These are phyloP conservation scores for Falco concolor DNA, from an alignment of 2,797 vertebrate species.

Conservation along the genomic window DNA sequence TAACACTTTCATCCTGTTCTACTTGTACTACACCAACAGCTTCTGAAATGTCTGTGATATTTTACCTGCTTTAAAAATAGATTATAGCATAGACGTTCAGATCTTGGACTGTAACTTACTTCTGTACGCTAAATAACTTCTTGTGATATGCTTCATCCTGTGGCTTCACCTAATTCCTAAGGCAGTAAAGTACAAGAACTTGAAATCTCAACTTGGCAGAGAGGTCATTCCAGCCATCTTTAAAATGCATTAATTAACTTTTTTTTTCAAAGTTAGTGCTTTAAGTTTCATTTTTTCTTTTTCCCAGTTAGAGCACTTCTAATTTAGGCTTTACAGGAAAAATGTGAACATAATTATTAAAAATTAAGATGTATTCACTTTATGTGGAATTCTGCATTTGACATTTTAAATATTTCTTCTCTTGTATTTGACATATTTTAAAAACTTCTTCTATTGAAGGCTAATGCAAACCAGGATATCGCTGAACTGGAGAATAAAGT, in stretches of 20 bases:
- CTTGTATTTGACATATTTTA: neutral
- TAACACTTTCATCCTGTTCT: neutral
- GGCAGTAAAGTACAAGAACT: neutral
- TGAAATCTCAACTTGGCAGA: neutral
- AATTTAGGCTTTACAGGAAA: neutral
- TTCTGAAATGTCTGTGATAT: neutral
- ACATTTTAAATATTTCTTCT: neutral
- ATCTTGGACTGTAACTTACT: neutral
- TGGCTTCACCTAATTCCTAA: neutral
- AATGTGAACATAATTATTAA: neutral
- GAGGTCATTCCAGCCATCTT: neutral
- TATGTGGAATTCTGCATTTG: neutral
- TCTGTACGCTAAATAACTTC: neutral
- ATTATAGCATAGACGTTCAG: neutral
- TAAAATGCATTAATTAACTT: neutral
- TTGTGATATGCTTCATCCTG: neutral
- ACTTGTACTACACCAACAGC: rapidly evolving
- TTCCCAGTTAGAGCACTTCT: neutral
- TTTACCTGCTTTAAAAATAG: neutral
- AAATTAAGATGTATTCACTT: neutral
- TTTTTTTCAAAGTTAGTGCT: neutral
- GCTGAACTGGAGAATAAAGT: slow-evolving; percentile 85
- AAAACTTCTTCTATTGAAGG: slow-evolving; percentile 65
- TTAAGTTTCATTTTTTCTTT: neutral
- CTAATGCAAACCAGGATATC: slow-evolving; percentile 79